A percentile compares a stretch with the other conserved stretches of the same genome.
Conservation (phyloP, 1,140 invertebrate species). For the Stegodyphus dumicola region DNA sequence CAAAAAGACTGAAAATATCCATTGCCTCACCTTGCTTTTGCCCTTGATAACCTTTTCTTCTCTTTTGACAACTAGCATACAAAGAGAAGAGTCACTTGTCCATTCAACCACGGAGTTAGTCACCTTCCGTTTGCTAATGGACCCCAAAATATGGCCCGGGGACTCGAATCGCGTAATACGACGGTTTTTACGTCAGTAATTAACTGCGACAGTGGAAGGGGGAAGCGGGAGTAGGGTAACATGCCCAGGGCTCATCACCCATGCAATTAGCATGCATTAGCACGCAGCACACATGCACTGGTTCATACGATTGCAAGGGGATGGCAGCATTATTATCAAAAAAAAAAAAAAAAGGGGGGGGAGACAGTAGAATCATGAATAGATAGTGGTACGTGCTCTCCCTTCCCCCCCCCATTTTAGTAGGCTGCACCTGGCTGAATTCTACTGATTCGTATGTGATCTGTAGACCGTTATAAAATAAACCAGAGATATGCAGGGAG, state of each 20-base stretch:
- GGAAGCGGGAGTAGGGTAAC: background rate
- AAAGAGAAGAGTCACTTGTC: slow-evolving; percentile 1
- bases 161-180: slow-evolving; percentile 31
- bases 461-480: slow-evolving; percentile 28
- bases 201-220: slow-evolving; percentile 21
- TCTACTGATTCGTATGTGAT: slow-evolving; percentile 14
- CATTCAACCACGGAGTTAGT: slow-evolving; percentile 6
- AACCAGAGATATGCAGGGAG: too few relatives aligned
- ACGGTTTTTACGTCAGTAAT: slow-evolving; percentile 57
- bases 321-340: background rate
- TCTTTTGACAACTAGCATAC: background rate
- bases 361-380: slow-evolving; percentile 1
- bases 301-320: background rate
- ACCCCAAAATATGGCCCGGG: slow-evolving; percentile 31
- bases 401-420: background rate
- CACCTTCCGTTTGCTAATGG: slow-evolving; percentile 58
- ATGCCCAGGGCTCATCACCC: slow-evolving; percentile 48
- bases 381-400: slow-evolving; percentile 1
- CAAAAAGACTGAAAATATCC: too few relatives aligned
- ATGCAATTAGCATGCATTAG: slow-evolving; percentile 61
- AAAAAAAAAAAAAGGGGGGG: too few relatives aligned
- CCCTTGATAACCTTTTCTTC: background rate
- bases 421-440: slow-evolving; percentile 50
- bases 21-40: too few relatives aligned
- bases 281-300: slow-evolving; percentile 16